Base-by-base conservation (phyloP, 2,113 vertebrate genomes). In the Sorex fumeus region DNA sequence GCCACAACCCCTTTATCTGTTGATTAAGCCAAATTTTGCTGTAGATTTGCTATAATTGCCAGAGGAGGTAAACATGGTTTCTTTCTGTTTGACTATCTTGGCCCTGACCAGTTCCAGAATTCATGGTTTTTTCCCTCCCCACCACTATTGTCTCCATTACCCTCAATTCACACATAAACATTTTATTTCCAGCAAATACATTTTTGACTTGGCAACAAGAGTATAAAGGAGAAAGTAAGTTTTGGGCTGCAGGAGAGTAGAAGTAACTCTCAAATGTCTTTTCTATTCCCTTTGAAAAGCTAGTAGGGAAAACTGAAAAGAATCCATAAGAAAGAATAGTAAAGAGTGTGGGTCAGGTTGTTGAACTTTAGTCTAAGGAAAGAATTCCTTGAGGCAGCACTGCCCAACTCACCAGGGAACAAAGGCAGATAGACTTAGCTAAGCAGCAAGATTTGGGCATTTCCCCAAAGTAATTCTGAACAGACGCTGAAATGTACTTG, bases 121-220 rank as follows among this genome's bases (percentile, higher is more conserved):
- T 84, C 30, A 69, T 75, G 23, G 36, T 91, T 15, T 12, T 45
- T 30, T 13, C 2, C 15, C 23, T 2, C 12, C 40, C 36, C 7
- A 76, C 8, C 53, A 72, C n/a, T 9, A 72, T 9, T 32, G 9
- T 82, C 70, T 75, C 71, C 25, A 36, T 32, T 30, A 67, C 23
- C 43, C 2, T 80, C 47, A 91, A 53, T 47, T 53, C 11, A 43
- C 19, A 9, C 19, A 47, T 5, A 60, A 43, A 64, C 66, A 79
- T 67, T 67, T 66, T 30, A 78, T 53, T 60, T 83, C 71, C 53
- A 78, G 36, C 47, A 95, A 70, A 32, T 3, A 78, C 11, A 80
- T 18, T 36, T 87, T 66, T 36, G 36, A 40, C 15, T 64, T 6
- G 34, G 25, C 27, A 75, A 10, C 13, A 64, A 53, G 13, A 83